Base-by-base conservation (phyloP, 1,140 invertebrate genomes). In the Patella vulgata region DNA sequence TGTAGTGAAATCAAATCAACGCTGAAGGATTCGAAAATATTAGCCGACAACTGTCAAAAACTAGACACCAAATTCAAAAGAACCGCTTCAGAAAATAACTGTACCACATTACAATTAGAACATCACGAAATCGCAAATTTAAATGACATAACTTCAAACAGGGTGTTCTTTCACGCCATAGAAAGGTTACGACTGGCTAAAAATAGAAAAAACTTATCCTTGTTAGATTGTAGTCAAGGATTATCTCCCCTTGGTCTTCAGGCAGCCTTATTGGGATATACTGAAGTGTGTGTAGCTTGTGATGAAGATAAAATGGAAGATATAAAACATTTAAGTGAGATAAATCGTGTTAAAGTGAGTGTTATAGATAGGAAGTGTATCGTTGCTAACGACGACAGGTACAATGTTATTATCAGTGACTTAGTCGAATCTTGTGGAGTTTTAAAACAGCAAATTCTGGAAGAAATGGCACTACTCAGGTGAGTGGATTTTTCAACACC, bases 401-500 rank as follows among this genome's bases (percentile, higher is more conserved):
- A 59, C 46, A 66, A 71, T 40, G 21, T 75, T 3, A 59, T 79
- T 25, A 40, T 77, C 1, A 67, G 63, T 61, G 76, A 80, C 30
- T 40, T 77, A 4, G 69, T 78, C 2, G 78, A 80, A 51, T 58
- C 73, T 21, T 75, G 72, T 64, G 78, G 78, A 8, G 68, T 63
- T 27, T 44, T 80, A 1, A 53, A 68, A 47, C 78, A 77, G 47
- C 72, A 75, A 47, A 68, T 75, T 12, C 57, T 80, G 8, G 78
- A 80, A 63, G 74, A 80, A 56, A 53, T 78, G n/a, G 74, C 71
- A 0, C 43, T 75, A 27, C 51, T 71, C 12, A 71, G 68, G 78
- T 79, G 46, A 43, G n/a, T n/a, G n/a, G n/a, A n/a, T n/a, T n/a
- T n/a, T n/a, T n/a, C 44, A 65, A 21, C n/a, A 46, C n/a, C n/a